Evolutionary conservation across 2,113 vertebrate species (phyloP), one percentile per base, ranked within the genome.

Genomic region (Coreoperca whiteheadi): DNA sequence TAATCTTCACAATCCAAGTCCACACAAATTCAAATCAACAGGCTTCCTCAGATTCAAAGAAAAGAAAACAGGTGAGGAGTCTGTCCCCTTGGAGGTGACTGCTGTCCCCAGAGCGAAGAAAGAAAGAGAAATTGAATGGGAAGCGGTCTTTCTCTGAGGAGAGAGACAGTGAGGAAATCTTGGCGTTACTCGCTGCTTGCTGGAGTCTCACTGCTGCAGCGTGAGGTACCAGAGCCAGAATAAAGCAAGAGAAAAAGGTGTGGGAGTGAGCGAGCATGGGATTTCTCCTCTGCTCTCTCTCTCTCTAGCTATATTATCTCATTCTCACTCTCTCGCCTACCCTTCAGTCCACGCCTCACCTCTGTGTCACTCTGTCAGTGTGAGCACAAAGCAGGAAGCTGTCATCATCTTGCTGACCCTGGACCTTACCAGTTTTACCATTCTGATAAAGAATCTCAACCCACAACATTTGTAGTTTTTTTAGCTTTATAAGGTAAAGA

Each of bases 161-260:
- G 84, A 60, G 77, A 75, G 63, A 69, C 37, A 51, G 72, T 12
- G 88, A 89, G 76, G 54, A 69, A 60, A 74, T 50, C 14, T 81
- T 28, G 59, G 51, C 50, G 4, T 84, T 66, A 65, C 61, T 84
- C 32, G 43, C 86, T 67, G 81, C 88, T 65, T 39, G 77, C 84
- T 69, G 81, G 79, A 89, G 79, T 85, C 87, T 86, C 70, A 89
- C 74, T 91, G 93, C 90, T 88, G 91, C 91, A 90, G 92, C 32
- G 77, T 83, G 88, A 90, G 77, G 57, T 64, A 69, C 63, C 75
- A 69, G 74, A 89, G 82, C 84, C 91, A 81, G 91, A 93, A 92
- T 85, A 91, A 91, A 94, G 94, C 86, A 69, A 77, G 83, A 91
- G 88, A 83, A 94, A 95, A 95, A 94, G 89, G 92, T 95, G 96